A percentile compares a stretch with the other conserved stretches of the same genome.
These are phyloP conservation scores for Heterodera carotae DNA, from an alignment of 1,140 invertebrate genomes.

Conservation along the genomic window DNA sequence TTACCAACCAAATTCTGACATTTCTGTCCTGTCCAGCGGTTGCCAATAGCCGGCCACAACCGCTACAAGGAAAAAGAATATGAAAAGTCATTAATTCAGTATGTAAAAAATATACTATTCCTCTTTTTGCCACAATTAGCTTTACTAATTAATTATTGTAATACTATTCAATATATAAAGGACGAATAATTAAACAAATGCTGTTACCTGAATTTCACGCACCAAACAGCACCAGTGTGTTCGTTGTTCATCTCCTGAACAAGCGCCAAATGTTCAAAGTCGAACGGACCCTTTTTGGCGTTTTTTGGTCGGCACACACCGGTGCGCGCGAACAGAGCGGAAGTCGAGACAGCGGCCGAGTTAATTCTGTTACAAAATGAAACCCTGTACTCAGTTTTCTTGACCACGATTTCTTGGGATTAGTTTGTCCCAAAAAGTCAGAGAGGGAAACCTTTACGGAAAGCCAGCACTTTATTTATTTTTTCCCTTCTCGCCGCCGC, in stretches of 20 bases:
- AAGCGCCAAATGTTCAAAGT: slow-evolving; percentile 80
- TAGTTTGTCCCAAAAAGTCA: too few relatives aligned
- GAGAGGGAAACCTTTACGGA: too few relatives aligned
- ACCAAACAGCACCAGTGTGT: slow-evolving; percentile 91
- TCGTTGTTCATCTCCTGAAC: slow-evolving; percentile 77
- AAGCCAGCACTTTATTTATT: too few relatives aligned
- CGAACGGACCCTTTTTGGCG: slow-evolving; percentile 84
- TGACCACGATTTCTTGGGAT: too few relatives aligned
- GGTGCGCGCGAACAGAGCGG: slow-evolving; percentile 17
- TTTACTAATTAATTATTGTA: too few relatives aligned
- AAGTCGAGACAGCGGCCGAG: not conserved
- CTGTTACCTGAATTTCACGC: slow-evolving; percentile 97
- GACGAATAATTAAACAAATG: too few relatives aligned
- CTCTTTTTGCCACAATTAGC: too few relatives aligned
- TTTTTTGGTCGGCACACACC: slow-evolving; percentile 58
- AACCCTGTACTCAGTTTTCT: too few relatives aligned
- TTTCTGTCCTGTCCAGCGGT: slow-evolving; percentile 93
- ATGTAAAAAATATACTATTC: too few relatives aligned
- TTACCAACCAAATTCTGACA: slow-evolving; percentile 78
- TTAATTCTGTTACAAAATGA: not conserved
- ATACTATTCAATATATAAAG: too few relatives aligned
- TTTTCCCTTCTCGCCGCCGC: too few relatives aligned
- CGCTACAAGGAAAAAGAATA: slow-evolving; percentile 83
- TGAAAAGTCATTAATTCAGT: too few relatives aligned
- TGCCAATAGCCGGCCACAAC: slow-evolving; percentile 80